Conservation (phyloP, 2,888 invertebrate species). For the Meganola albula region DNA sequence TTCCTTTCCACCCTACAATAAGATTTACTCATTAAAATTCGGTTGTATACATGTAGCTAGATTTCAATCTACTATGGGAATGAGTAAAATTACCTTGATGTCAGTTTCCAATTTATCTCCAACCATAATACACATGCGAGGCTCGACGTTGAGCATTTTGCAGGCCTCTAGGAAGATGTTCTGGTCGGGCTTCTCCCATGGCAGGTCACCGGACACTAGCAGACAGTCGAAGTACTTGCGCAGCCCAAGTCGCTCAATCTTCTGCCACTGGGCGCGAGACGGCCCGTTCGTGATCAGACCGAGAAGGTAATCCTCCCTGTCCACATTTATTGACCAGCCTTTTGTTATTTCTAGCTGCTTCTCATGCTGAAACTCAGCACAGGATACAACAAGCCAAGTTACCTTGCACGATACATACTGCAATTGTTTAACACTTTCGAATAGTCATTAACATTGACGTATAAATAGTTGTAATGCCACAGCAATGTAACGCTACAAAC, state of each 20-base stretch:
- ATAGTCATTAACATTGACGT: slow-evolving; percentile 6
- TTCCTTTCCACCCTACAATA: slow-evolving; percentile 82
- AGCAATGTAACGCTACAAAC: too few species aligned
- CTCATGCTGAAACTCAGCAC: slow-evolving; percentile 68
- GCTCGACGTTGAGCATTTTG: slow-evolving; percentile 84
- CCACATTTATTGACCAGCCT: slow-evolving; percentile 69
- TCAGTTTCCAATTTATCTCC: slow-evolving; percentile 93
- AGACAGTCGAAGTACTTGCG: slow-evolving; percentile 87
- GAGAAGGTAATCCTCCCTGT: slow-evolving; percentile 84
- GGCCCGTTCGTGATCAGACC: slow-evolving; percentile 92
- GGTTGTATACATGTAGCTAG: too few species aligned
- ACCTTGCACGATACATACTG: slow-evolving; percentile 41
- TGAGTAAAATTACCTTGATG: slow-evolving; percentile 78
- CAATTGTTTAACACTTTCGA: slow-evolving; percentile 26
- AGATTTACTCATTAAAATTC: too few species aligned
- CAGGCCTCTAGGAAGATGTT: slow-evolving; percentile 90
- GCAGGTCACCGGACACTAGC: slow-evolving; percentile 89
- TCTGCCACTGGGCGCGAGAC: slow-evolving; percentile 93
- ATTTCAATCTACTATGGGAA: too few species aligned
- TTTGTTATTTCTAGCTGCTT: slow-evolving; percentile 55
- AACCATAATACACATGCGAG: slow-evolving; percentile 88
- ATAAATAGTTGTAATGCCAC: too few species aligned
- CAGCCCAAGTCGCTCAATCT: slow-evolving; percentile 83
- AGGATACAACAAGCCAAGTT: slow-evolving; percentile 53
- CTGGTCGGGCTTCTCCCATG: slow-evolving; percentile 91